Evolutionary conservation across 2,113 vertebrate genomes (phyloP).

Genomic region (Pachypanchax playfairii): DNA sequence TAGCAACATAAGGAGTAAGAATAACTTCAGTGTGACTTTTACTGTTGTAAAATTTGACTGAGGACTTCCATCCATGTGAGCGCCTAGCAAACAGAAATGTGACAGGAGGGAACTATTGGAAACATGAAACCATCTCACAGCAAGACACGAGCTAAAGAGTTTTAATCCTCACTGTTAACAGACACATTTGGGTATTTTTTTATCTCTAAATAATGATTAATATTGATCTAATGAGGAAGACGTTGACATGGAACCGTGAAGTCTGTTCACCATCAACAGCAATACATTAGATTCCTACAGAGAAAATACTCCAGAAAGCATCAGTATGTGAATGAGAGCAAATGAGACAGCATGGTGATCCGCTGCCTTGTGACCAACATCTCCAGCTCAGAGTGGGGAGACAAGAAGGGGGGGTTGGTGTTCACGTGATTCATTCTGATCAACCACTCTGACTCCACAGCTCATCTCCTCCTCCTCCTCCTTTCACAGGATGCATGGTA

Average conservation of each 20-base stretch:
- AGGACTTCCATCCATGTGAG: background rate
- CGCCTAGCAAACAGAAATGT: constrained; percentile 27
- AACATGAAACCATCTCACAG: constrained; percentile 40
- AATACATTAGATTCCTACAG: background rate
- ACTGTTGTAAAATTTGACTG: background rate
- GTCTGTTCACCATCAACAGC: too few species aligned
- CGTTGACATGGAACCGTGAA: background rate
- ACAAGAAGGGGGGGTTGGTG: constrained; percentile 4
- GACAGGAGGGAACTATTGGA: constrained; percentile 20
- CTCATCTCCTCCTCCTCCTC: constrained; percentile 39
- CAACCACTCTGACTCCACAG: constrained; percentile 44
- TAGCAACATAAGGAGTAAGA: background rate
- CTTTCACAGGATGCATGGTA: constrained; percentile 65
- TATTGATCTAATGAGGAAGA: background rate
- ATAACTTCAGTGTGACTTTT: background rate
- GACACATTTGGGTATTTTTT: too few species aligned
- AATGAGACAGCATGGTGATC: constrained; percentile 25
- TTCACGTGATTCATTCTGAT: constrained; percentile 51
- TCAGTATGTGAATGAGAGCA: background rate
- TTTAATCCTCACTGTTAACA: too few species aligned
- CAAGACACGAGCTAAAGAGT: constrained; percentile 26
- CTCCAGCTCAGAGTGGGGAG: constrained; percentile 32
- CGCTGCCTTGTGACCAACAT: constrained; percentile 64
- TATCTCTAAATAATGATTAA: too few species aligned
- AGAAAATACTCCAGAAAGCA: constrained; percentile 12